Evolutionary conservation across 2,797 vertebrate species (phyloP).

Genomic region (Balearica regulorum): DNA sequence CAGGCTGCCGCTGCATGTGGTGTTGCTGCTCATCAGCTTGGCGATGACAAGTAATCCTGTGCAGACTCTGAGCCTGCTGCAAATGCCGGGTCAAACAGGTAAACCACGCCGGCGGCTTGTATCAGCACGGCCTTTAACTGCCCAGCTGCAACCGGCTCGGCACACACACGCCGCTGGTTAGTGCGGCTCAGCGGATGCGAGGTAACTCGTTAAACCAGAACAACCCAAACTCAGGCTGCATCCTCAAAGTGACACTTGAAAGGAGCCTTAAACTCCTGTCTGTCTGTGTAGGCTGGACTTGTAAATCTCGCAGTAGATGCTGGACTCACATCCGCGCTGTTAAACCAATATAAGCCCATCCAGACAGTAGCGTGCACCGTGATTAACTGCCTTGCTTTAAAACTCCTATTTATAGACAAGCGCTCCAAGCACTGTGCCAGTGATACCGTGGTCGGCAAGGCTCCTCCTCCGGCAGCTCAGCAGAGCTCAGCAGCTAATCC

Average conservation of each 20-base stretch:
- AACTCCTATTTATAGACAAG: slow-evolving; percentile 45
- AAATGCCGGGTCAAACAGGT: rapidly evolving
- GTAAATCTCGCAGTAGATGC: neutral
- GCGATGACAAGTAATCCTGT: neutral
- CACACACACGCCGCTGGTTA: rapidly evolving
- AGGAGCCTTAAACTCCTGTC: neutral
- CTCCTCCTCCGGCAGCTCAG: neutral
- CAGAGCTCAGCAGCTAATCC: neutral
- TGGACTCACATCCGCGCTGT: rapidly evolving
- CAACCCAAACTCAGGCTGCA: neutral
- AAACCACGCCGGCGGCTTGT: rapidly evolving
- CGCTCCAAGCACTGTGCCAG: neutral
- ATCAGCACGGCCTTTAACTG: rapidly evolving
- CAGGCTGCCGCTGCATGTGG: neutral
- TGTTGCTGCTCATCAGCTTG: neutral
- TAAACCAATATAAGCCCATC: neutral
- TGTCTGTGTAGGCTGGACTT: neutral
- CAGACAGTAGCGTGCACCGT: neutral
- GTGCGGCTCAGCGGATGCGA: rapidly evolving
- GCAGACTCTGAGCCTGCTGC: neutral
- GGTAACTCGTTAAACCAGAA: neutral
- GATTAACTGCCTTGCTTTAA: slow-evolving; percentile 48
- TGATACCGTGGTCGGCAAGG: neutral
- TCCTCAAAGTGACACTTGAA: neutral
- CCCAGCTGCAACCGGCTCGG: rapidly evolving